Evolutionary conservation across 2,888 invertebrate genomes (phyloP), one percentile per base, ranked within the genome.

Genomic region (Globia sparganii): DNA sequence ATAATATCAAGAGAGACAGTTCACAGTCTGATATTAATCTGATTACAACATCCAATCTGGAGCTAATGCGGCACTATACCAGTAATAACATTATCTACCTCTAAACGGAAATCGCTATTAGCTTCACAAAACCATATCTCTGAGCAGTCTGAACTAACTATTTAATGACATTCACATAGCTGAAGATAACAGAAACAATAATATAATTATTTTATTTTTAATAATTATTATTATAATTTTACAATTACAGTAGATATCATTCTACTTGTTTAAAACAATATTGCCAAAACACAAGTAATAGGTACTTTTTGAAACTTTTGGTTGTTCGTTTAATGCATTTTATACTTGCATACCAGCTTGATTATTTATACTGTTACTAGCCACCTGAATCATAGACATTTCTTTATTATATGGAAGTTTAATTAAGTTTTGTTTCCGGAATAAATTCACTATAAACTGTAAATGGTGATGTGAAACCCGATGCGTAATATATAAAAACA

Each of bases 31-130:
- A 6, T 67, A 66, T 77, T 68, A 84, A 83, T 81, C 65, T 77
- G 65, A 77, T 84, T 84, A 83, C 68, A 40, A 58, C 21, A 65
- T 74, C 68, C 73, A 74, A 84, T 84, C 56, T 28, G 66, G 37
- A 37, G 64, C 58, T 77, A 74, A 80, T 73, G 68, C 58, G 67
- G 69, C 61, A 71, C 73, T 80, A 84, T 69, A 53, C 34, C 21
- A 31, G 31, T 71, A 73, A 83, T 62, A 21, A 71, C 46, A 77
- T 83, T 80, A 28, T 28, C 28, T 28, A 73, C 58, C 49, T 71
- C 56, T 80, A 58, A 77, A 81, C n/a, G 65, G 58, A 69, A 77
- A 80, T 80, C 18, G 56, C 69, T 74, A 61, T 83, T 74, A 77
- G 68, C 40, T 74, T 65, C 64, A 69, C 73, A 77, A 80, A 62